Percentiles rank a stretch among this genome's conserved stretches.
Conservation (phyloP, 2,113 vertebrate species). For the Tinamus guttatus region DNA sequence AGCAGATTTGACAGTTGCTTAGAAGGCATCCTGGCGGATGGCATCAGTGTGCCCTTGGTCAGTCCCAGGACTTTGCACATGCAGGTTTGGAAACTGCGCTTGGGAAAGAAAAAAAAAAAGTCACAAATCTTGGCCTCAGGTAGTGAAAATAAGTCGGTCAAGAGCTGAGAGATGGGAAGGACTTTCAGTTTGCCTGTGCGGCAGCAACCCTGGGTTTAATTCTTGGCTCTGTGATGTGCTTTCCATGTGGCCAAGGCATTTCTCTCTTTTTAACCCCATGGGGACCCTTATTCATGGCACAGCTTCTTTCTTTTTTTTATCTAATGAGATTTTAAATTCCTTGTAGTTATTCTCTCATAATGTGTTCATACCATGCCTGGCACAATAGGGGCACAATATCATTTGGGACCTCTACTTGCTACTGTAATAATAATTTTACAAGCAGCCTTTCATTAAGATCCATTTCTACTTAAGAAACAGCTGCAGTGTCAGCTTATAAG, state of each 20-base stretch:
- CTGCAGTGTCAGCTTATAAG: conserved; percentile 29
- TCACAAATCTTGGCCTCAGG: not conserved
- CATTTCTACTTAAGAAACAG: conserved; percentile 32
- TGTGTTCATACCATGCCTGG: not conserved
- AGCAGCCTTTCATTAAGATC: conserved; percentile 46
- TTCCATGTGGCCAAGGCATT: not conserved
- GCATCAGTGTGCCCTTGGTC: not conserved
- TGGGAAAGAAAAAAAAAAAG: fast-evolving
- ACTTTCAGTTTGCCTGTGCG: not conserved
- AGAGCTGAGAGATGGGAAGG: not conserved
- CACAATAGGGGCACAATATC: conserved; percentile 21
- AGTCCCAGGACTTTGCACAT: not conserved
- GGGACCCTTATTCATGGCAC: not conserved
- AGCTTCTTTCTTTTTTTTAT: not conserved
- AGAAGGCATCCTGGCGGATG: not conserved
- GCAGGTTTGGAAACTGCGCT: not conserved
- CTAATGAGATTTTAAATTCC: conserved; percentile 39
- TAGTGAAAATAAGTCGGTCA: not conserved
- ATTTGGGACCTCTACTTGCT: conserved; percentile 25
- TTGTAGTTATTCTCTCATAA: not conserved
- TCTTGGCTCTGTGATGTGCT: not conserved
- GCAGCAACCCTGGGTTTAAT: not conserved
- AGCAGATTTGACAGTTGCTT: not conserved
- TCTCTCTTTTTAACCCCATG: not conserved
- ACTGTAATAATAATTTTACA: conserved; percentile 32